Base-by-base conservation (phyloP, 2,113 vertebrate species). In the Albula glossodonta region DNA sequence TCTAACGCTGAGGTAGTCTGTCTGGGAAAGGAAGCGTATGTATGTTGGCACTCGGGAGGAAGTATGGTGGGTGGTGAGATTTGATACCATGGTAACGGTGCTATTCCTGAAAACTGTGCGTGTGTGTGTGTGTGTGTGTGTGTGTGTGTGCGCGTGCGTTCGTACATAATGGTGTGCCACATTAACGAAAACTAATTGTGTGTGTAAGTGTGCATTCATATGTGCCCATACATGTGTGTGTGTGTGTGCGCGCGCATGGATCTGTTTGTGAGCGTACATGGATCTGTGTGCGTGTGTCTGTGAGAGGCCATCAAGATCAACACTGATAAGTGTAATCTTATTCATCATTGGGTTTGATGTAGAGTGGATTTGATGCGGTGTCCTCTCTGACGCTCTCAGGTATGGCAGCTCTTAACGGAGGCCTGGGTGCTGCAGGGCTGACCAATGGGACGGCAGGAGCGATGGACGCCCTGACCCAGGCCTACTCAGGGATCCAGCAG, bases 401-500 rank as follows among this genome's bases (percentile, higher is more conserved):
- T 96, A 98, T 99, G 97, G 98, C 96, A 93, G 96, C 96, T 93
- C 96, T 99, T 94, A 99, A 99, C 49, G 98, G 98, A 92, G 98
- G 97, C 94, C 96, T 99, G 92, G 97, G 97, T 91, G 96, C 97
- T 74, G 97, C 97, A 63, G 97, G 96, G 93, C 94, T 99, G 97
- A 97, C 96, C 92, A 99, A 99, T 19, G 97, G 97, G 84, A 97
- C 98, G 57, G 97, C 97, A 82, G 97, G 97, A 93, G 98, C 98
- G 81, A 98, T 99, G 98, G 98, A 99, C 85, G 97, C 98, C 90
- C 97, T 99, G 94, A 98, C 97, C 91, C 98, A 99, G 96, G 98
- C 98, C 92, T 99, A 99, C 97, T 99, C 98, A 97, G 98, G 98
- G 95, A 99, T 99, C 92, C 98, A 99, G 96, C 98, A 99, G 97